These are phyloP conservation scores for Betta splendens DNA, from an alignment of 2,797 vertebrate genomes.

Conservation along the genomic window DNA sequence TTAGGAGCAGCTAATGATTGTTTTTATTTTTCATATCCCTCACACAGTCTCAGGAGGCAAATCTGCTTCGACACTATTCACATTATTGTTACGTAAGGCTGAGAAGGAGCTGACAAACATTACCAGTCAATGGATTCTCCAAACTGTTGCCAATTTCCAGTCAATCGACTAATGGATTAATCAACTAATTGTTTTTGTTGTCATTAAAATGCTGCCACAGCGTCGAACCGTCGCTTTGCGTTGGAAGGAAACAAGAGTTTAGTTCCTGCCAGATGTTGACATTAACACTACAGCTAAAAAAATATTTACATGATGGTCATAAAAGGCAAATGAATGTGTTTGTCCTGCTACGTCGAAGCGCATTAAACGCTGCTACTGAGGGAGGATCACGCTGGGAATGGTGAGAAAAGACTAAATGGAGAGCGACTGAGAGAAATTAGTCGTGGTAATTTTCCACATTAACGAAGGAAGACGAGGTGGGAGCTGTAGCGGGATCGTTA, in stretches of 20 bases:
- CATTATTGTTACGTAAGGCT: background rate
- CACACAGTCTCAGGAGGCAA: background rate
- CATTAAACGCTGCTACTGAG: constrained; percentile 26
- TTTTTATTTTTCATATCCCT: background rate
- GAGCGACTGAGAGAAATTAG: constrained; percentile 34
- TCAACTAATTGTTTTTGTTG: background rate
- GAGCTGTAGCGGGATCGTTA: constrained; percentile 48
- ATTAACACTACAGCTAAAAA: background rate
- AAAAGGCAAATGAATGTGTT: constrained; percentile 6
- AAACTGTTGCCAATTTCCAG: background rate
- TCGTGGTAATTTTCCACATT: constrained; percentile 56
- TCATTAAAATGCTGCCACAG: background rate
- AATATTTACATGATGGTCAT: constrained; percentile 9
- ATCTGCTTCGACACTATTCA: background rate
- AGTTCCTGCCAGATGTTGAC: constrained; percentile 4
- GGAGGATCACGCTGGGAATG: constrained; percentile 20
- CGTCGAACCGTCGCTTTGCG: background rate
- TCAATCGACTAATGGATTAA: background rate
- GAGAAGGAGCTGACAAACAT: background rate
- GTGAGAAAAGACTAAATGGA: constrained; percentile 31
- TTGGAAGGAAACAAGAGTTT: constrained; percentile 4
- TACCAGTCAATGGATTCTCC: background rate
- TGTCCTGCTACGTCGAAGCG: constrained; percentile 9
- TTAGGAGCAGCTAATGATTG: background rate
- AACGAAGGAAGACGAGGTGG: constrained; percentile 44